Evolutionary conservation across 2,888 invertebrate genomes (phyloP), one percentile per base, ranked within the genome.

Genomic region (Serripes groenlandicus): DNA sequence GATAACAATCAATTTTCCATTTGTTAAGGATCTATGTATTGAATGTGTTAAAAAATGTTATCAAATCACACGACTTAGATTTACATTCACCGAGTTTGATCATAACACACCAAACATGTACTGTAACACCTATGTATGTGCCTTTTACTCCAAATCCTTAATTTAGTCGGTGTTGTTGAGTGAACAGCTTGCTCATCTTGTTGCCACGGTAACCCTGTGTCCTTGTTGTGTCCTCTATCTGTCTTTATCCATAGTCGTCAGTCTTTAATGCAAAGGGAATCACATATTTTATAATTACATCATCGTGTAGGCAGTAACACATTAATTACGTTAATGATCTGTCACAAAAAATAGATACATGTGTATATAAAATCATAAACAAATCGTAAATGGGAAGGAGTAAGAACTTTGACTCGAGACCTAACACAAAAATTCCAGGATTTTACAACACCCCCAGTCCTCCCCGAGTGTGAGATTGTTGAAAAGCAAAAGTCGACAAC

Each of bases 401-500:
- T 23, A 35, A 62, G 34, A n/a, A 18, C 21, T 21, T 42, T 66
- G 66, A 66, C 66, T n/a, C 37, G 42, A 42, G 35, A 64, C 32
- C 32, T 64, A 64, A 66, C 66, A 62, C 56, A 71, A 75, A 84
- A 75, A 66, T 86, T 86, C 83, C 86, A 86, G 86, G 86, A 75
- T 66, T 76, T 81, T 70, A 75, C 75, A 58, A 75, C 75, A 42
- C 80, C 81, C 79, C 85, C 85, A 32, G 80, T 81, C 34, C 52
- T 78, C 34, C 80, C 82, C 28, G 18, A 30, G 32, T 77, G 77
- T 62, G 86, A 78, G 75, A 70, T 69, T 74, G 52, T 81, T 78
- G 83, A 86, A 86, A 83, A 70, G 75, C 30, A 35, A 66, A 87
- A 79, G 84, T 76, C 77, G 83, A 84, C 80, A 74, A 81, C 85